phyloP scores from a whole-genome alignment of 2,888 invertebrate genomes.

The Empis livida region DNA sequence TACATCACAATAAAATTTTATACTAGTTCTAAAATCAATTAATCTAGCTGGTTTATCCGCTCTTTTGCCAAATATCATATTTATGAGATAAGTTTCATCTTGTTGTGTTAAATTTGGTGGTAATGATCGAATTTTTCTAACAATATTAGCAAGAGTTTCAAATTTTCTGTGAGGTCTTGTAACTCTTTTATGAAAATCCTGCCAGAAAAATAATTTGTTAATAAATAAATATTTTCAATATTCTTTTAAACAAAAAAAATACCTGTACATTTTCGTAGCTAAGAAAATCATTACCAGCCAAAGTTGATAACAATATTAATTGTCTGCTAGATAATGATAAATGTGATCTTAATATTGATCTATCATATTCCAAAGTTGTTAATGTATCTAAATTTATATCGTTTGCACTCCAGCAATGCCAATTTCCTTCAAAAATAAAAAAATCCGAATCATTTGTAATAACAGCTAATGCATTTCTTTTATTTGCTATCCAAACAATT shows the following conservation, averaged over 20 bases:
- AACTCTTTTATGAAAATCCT: background rate
- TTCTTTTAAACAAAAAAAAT: no score
- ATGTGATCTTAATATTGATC: slow-evolving; percentile 1
- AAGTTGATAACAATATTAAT: slow-evolving; percentile 8
- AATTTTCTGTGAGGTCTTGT: background rate
- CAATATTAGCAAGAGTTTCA: background rate
- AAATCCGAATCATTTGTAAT: slow-evolving; percentile 11
- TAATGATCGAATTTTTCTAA: background rate
- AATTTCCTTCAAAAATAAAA: slow-evolving; percentile 10
- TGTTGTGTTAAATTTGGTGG: background rate
- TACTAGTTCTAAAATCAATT: background rate
- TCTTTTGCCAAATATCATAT: background rate
- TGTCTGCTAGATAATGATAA: slow-evolving; percentile 5
- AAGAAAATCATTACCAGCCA: slow-evolving; percentile 10
- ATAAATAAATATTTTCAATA: background rate
- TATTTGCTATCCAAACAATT: slow-evolving; percentile 8
- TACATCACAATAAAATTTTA: slow-evolving; percentile 1
- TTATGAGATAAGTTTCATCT: background rate
- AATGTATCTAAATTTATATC: slow-evolving; percentile 3
- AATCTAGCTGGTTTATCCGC: background rate
- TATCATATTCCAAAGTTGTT: slow-evolving; percentile 5
- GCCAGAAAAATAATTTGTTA: background rate
- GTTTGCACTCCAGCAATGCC: slow-evolving; percentile 5
- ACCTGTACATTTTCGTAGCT: slow-evolving; percentile 3
- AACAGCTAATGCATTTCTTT: slow-evolving; percentile 8